phyloP scores from a whole-genome alignment of 2,888 invertebrate genomes.

The Venustoraphidia nigricollis region DNA sequence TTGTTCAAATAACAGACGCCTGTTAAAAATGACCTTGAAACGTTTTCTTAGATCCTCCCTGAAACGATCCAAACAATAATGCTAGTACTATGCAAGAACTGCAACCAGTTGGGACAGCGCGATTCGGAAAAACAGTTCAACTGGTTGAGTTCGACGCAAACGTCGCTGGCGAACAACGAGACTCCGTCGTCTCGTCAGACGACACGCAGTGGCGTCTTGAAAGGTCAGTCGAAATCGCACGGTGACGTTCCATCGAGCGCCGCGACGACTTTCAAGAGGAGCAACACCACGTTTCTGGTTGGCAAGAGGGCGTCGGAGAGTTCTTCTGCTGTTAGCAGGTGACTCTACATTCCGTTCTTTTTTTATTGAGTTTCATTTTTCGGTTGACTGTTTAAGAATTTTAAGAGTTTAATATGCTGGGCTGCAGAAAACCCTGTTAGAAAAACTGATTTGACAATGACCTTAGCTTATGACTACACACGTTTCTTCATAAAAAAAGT shows the following conservation, averaged over 20 bases:
- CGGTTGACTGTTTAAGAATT: too few relatives aligned
- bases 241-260: neutral
- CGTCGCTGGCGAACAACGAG: constrained; percentile 14
- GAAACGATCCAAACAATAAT: constrained; percentile 32
- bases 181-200: constrained; percentile 12
- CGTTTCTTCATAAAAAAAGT: too few relatives aligned
- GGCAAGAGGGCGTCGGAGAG: neutral
- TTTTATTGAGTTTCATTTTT: too few relatives aligned
- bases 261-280: neutral
- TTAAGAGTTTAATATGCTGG: too few relatives aligned
- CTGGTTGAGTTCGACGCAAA: constrained; percentile 18
- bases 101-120: constrained; percentile 16
- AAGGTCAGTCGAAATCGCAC: neutral
- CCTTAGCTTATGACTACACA: too few relatives aligned
- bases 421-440: too few relatives aligned
- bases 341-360: too few relatives aligned
- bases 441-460: too few relatives aligned
- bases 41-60: constrained; percentile 10
- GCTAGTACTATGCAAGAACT: constrained; percentile 28
- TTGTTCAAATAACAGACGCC: too few relatives aligned
- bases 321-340: too few relatives aligned
- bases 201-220: neutral
- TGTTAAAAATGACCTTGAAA: too few relatives aligned
- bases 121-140: constrained; percentile 17
- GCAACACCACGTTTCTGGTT: neutral